phyloP scores from a whole-genome alignment of 2,113 vertebrate genomes.

The Cavia aperea region DNA sequence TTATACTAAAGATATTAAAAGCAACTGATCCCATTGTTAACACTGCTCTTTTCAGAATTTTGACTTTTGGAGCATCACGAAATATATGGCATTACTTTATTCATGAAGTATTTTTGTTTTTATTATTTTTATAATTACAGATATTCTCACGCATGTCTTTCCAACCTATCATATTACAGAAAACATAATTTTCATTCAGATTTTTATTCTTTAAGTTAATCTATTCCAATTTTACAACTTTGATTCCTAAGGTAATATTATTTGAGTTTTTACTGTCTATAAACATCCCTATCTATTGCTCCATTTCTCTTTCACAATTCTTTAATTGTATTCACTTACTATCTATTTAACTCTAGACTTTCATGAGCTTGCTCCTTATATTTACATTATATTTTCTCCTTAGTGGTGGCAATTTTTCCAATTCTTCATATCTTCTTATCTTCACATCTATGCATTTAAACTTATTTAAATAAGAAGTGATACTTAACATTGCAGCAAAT shows the following conservation, averaged over 20 bases:
- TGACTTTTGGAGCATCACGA: neutral
- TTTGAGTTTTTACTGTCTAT: neutral
- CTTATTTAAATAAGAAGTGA: constrained; percentile 28
- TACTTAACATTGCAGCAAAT: constrained; percentile 36
- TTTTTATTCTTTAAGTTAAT: neutral
- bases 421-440: constrained; percentile 6
- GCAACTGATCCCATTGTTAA: neutral
- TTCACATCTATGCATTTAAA: constrained; percentile 36
- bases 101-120: neutral
- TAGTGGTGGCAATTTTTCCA: neutral
- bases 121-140: neutral
- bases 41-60: neutral
- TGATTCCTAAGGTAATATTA: neutral
- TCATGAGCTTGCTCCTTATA: neutral
- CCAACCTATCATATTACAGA: neutral
- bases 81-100: neutral
- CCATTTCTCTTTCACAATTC: neutral
- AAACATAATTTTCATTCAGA: neutral
- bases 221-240: neutral
- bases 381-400: neutral
- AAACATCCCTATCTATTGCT: neutral
- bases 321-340: constrained; percentile 11
- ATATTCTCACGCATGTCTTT: neutral
- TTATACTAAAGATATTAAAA: neutral
- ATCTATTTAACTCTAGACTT: neutral